These are phyloP conservation scores for Nymphalis urticae DNA, from an alignment of 2,888 invertebrate genomes.

Conservation along the genomic window DNA sequence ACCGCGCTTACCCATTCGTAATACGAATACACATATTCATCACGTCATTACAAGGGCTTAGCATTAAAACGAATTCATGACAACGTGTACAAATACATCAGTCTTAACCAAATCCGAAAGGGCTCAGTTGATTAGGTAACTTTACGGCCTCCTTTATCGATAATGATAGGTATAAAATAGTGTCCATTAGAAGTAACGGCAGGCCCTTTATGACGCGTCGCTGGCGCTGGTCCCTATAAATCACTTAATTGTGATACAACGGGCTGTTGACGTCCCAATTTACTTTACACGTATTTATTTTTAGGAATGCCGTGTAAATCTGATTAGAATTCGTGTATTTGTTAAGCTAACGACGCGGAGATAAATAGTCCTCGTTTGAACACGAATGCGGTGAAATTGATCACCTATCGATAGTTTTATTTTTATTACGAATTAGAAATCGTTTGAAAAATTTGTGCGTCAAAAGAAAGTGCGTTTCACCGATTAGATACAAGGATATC, in stretches of 20 bases:
- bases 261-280: conserved; percentile 34
- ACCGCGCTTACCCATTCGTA: conserved; percentile 18
- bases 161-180: conserved; percentile 39
- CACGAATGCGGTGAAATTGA: conserved; percentile 15
- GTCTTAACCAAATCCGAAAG: conserved; percentile 21
- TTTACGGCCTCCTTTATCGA: conserved; percentile 40
- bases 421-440: conserved; percentile 19
- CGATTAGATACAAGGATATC: not conserved
- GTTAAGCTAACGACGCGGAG: conserved; percentile 33
- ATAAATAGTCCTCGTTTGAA: conserved; percentile 35
- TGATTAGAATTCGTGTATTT: conserved; percentile 34
- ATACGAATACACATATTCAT: conserved; percentile 27
- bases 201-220: conserved; percentile 27
- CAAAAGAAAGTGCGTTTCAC: conserved; percentile 5
- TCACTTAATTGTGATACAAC: conserved; percentile 29
- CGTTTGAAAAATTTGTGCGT: conserved; percentile 22
- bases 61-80: conserved; percentile 20
- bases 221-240: conserved; percentile 26
- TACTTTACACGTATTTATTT: conserved; percentile 38
- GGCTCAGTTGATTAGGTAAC: conserved; percentile 30
- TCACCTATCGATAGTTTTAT: conserved; percentile 14
- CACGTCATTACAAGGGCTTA: conserved; percentile 34
- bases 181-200: conserved; percentile 40
- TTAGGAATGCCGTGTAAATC: conserved; percentile 37
- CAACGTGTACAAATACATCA: conserved; percentile 32